Evolutionary conservation across 2,113 vertebrate genomes (phyloP).

Genomic region (Blennius ocellaris): DNA sequence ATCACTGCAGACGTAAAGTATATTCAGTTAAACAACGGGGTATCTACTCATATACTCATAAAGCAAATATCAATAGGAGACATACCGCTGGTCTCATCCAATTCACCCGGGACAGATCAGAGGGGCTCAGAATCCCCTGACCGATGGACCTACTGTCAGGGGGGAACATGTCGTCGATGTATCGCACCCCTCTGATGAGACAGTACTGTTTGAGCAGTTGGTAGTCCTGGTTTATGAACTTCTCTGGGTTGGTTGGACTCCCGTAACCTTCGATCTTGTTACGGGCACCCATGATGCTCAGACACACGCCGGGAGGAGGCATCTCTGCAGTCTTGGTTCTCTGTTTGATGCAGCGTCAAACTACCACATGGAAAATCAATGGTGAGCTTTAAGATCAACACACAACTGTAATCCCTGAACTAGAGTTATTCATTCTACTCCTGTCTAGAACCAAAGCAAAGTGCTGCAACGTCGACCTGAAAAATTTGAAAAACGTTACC

Average conservation of each 20-base stretch:
- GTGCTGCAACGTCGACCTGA: too few species aligned
- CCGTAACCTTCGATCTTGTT: slow-evolving; percentile 58
- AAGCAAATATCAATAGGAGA: neutral
- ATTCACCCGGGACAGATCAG: neutral
- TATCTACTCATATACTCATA: too few species aligned
- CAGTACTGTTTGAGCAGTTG: slow-evolving; percentile 57
- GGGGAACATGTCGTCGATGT: slow-evolving; percentile 74
- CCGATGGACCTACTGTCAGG: slow-evolving; percentile 78
- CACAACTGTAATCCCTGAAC: too few species aligned
- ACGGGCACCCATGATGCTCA: slow-evolving; percentile 74
- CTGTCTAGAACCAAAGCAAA: too few species aligned
- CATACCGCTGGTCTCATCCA: slow-evolving; percentile 70
- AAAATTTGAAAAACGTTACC: too few species aligned
- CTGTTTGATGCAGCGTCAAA: neutral
- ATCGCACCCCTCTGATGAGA: slow-evolving; percentile 32
- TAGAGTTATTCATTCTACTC: too few species aligned
- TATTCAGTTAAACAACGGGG: too few species aligned
- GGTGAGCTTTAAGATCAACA: too few species aligned
- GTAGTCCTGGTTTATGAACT: slow-evolving; percentile 71
- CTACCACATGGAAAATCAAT: too few species aligned
- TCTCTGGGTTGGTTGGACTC: slow-evolving; percentile 54
- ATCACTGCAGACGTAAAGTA: too few species aligned
- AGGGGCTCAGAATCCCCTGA: slow-evolving; percentile 16
- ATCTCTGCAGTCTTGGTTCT: slow-evolving; percentile 45
- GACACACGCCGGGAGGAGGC: slow-evolving; percentile 77